Conservation (phyloP, 2,113 vertebrate species). For the Cyphomyrus plagiostoma region DNA sequence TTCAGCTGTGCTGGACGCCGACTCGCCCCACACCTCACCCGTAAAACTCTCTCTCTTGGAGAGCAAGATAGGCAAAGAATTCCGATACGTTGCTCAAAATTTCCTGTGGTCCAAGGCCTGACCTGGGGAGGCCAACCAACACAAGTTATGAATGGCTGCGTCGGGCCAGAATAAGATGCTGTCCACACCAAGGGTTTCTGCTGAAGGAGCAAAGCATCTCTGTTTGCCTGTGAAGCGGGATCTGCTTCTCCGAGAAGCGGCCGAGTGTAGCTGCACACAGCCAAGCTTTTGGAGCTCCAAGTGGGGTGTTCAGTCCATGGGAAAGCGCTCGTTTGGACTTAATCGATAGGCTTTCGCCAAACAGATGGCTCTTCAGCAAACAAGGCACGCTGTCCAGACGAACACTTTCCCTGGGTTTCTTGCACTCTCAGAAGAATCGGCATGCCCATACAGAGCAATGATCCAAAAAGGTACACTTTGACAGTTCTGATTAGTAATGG, state of each 20-base stretch:
- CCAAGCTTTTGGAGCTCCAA: neutral
- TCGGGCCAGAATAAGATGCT: neutral
- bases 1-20: neutral
- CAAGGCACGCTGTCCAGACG: neutral
- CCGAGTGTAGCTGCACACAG: neutral
- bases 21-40: neutral
- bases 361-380: neutral
- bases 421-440: neutral
- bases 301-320: neutral
- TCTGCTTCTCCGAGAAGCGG: neutral
- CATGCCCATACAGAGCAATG: neutral
- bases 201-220: neutral
- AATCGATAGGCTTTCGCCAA: neutral
- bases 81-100: neutral
- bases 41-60: neutral
- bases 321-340: neutral
- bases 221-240: neutral
- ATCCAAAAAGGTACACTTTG: neutral
- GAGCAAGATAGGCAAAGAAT: neutral
- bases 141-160: neutral
- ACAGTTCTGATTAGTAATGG: slow-evolving; percentile 10
- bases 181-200: neutral
- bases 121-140: neutral
- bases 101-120: neutral
- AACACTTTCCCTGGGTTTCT: slow-evolving; percentile 9